Conservation (phyloP, 2,797 vertebrate genomes). For the Chaunax sp. region DNA sequence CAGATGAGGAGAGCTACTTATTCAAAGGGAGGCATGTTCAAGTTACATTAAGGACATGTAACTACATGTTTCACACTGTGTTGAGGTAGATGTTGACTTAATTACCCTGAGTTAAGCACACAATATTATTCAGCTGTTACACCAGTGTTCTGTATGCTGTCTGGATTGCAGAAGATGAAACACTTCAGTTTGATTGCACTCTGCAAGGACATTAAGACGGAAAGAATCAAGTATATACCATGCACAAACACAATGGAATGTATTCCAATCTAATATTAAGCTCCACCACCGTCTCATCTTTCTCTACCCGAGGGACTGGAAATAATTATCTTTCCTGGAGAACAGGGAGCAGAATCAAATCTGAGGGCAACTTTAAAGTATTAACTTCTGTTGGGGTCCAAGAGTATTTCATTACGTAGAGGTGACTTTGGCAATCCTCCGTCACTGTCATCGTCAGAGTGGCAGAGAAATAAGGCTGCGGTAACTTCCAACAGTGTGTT, state of each 20-base stretch:
- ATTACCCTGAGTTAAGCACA: conserved; percentile 2
- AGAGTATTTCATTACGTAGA: conserved; percentile 35
- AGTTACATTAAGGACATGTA: too few species aligned
- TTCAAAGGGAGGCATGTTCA: too few species aligned
- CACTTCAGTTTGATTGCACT: conserved; percentile 8
- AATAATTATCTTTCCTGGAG: conserved; percentile 60
- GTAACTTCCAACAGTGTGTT: conserved; percentile 20
- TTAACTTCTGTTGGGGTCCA: conserved; percentile 48
- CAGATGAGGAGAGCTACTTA: too few species aligned
- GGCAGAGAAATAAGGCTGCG: conserved; percentile 22
- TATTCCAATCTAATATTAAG: conserved; percentile 29
- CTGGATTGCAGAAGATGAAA: conserved; percentile 9
- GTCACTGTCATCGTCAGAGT: conserved; percentile 28
- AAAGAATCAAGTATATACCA: conserved; percentile 14
- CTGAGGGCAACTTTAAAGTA: conserved; percentile 35
- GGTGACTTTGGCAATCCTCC: conserved; percentile 43
- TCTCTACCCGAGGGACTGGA: conserved; percentile 54
- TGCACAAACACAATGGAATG: conserved; percentile 19
- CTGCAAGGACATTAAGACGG: conserved; percentile 6
- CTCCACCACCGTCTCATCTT: conserved; percentile 46
- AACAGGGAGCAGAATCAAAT: conserved; percentile 50
- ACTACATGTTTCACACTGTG: neutral
- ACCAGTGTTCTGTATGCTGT: conserved; percentile 1
- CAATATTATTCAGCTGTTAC: neutral
- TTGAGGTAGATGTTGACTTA: conserved; percentile 20